These are phyloP conservation scores for Trichonephila clavipes DNA, from an alignment of 1,140 invertebrate species.

Conservation along the genomic window DNA sequence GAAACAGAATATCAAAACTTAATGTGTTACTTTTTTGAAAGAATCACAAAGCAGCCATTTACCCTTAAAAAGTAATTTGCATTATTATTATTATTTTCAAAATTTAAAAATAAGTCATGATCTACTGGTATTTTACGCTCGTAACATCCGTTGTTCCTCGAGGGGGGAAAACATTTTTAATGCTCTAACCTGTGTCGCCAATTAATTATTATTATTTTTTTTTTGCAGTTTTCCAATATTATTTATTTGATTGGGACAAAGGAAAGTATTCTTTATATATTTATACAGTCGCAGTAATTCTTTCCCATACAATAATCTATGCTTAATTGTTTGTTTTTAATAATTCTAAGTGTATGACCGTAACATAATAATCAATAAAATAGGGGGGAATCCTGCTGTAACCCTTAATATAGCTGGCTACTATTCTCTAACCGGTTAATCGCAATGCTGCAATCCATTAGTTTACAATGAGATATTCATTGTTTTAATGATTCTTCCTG, in stretches of 20 bases:
- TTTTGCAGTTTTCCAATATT: too few relatives aligned
- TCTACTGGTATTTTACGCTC: too few relatives aligned
- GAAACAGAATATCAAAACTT: too few relatives aligned
- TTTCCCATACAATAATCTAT: not conserved
- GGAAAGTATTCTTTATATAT: not conserved
- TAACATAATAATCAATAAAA: not conserved
- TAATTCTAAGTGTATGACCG: not conserved
- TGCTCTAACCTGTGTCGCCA: too few relatives aligned
- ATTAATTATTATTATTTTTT: too few relatives aligned
- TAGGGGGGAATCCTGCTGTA: not conserved
- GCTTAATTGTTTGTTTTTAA: constrained; percentile 6
- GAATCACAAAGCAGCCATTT: too few relatives aligned
- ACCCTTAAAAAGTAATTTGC: too few relatives aligned
- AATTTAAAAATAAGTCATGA: too few relatives aligned
- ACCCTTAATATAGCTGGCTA: constrained; percentile 22
- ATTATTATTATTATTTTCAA: too few relatives aligned
- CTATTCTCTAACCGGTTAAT: constrained; percentile 52
- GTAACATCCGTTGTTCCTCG: too few relatives aligned
- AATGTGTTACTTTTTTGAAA: too few relatives aligned
- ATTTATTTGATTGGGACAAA: not conserved
- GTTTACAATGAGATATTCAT: constrained; percentile 41
- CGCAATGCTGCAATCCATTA: not conserved
- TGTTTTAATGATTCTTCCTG: constrained; percentile 45
- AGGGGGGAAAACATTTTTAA: too few relatives aligned
- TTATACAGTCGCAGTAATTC: not conserved